Conservation (phyloP, 2,113 vertebrate genomes). For the Smithornis capensis region DNA sequence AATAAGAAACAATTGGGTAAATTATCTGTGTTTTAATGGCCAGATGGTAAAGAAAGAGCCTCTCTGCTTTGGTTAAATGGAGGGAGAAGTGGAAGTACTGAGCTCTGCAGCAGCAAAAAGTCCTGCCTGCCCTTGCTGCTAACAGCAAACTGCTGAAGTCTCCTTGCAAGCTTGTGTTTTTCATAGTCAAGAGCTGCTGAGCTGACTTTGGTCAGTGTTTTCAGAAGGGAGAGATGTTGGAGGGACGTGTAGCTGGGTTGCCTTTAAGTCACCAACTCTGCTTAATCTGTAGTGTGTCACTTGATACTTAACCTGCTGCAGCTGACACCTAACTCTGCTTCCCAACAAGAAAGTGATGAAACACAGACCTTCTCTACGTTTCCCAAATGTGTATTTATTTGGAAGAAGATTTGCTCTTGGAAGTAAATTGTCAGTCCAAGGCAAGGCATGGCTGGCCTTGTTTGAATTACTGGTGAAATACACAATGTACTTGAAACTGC, state of each 20-base stretch:
- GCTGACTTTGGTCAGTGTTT: background rate
- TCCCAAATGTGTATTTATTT: background rate
- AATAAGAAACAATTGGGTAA: conserved; percentile 92
- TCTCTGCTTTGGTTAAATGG: background rate
- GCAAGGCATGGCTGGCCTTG: background rate
- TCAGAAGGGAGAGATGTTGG: background rate
- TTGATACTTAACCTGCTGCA: background rate
- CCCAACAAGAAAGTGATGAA: background rate
- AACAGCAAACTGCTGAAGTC: background rate
- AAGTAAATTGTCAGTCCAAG: background rate
- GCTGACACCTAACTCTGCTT: background rate
- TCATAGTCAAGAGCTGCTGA: background rate
- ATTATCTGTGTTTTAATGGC: background rate
- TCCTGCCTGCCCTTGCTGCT: background rate
- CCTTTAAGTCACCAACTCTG: background rate
- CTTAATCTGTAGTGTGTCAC: background rate
- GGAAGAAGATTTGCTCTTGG: background rate
- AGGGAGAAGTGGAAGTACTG: background rate
- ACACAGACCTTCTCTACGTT: background rate
- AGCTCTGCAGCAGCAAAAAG: background rate
- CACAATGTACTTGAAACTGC: background rate
- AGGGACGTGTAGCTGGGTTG: background rate
- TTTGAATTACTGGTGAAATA: background rate
- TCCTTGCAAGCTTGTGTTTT: background rate
- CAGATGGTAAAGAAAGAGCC: background rate